These are phyloP conservation scores for Dolomedes plantarius DNA, from an alignment of 2,888 invertebrate species.

Conservation along the genomic window DNA sequence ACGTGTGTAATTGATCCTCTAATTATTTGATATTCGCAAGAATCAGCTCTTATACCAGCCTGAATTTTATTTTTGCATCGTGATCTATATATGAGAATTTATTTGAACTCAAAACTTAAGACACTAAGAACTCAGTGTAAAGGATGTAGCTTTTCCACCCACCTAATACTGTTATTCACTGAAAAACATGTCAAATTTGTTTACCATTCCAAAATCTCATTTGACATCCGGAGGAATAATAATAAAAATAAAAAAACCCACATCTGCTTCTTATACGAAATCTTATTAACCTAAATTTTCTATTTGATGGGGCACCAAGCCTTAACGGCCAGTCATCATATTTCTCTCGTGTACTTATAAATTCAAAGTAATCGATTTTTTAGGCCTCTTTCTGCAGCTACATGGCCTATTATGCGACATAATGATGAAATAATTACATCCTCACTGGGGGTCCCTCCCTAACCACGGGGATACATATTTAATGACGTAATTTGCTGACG, in stretches of 20 bases:
- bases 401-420: constrained; percentile 26
- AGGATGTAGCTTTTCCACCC: too few species aligned
- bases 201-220: neutral
- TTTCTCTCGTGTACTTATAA: constrained; percentile 28
- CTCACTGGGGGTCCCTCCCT: neutral
- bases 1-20: too few species aligned
- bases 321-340: neutral
- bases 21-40: too few species aligned
- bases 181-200: neutral
- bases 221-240: neutral
- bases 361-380: constrained; percentile 54
- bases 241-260: too few species aligned
- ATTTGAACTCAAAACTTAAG: too few species aligned
- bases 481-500: constrained; percentile 33
- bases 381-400: neutral
- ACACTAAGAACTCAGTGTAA: too few species aligned
- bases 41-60: too few species aligned
- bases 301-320: neutral
- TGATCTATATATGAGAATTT: too few species aligned
- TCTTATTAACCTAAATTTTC: neutral
- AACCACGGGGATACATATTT: constrained; percentile 48
- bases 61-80: too few species aligned
- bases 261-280: neutral
- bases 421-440: constrained; percentile 53
- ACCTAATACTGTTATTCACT: too few species aligned